These are phyloP conservation scores for Drosophila histrio DNA, from an alignment of 2,888 invertebrate species.

Conservation along the genomic window DNA sequence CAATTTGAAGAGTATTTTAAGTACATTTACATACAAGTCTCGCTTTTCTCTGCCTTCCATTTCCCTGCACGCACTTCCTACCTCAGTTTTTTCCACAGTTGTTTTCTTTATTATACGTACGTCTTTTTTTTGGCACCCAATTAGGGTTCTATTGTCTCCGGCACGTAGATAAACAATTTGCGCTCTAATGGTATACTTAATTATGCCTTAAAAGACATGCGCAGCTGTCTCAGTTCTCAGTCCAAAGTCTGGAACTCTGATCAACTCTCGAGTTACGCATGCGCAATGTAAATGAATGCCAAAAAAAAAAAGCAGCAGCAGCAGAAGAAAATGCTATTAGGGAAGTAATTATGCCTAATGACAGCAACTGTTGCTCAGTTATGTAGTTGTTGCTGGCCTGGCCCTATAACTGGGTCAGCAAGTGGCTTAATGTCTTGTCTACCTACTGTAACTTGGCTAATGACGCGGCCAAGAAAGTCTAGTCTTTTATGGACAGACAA, in stretches of 20 bases:
- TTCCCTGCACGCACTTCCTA: slow-evolving; percentile 33
- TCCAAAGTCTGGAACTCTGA: slow-evolving; percentile 15
- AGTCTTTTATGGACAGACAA: slow-evolving; percentile 26
- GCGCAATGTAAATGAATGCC: slow-evolving; percentile 58
- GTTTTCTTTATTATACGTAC: neutral
- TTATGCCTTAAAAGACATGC: slow-evolving; percentile 44
- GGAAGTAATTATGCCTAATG: slow-evolving; percentile 68
- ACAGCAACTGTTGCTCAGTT: slow-evolving; percentile 45
- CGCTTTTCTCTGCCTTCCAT: neutral
- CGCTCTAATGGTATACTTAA: slow-evolving; percentile 60
- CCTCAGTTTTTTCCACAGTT: neutral
- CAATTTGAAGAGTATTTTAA: slow-evolving; percentile 18
- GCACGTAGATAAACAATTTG: slow-evolving; percentile 33
- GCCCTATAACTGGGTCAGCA: slow-evolving; percentile 55
- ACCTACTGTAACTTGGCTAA: slow-evolving; percentile 24
- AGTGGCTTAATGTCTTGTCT: slow-evolving; percentile 43
- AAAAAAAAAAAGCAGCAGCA: slow-evolving; percentile 26
- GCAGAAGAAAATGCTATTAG: slow-evolving; percentile 44
- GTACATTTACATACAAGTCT: slow-evolving; percentile 42
- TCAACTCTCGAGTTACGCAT: slow-evolving; percentile 51
- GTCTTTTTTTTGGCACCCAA: slow-evolving; percentile 48
- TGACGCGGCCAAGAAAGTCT: slow-evolving; percentile 52
- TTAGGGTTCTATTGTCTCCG: slow-evolving; percentile 43
- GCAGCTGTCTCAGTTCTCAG: slow-evolving; percentile 31
- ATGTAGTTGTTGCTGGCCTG: neutral